phyloP scores from a whole-genome alignment of 2,888 invertebrate species.

The Pachliopta kotzebuea region DNA sequence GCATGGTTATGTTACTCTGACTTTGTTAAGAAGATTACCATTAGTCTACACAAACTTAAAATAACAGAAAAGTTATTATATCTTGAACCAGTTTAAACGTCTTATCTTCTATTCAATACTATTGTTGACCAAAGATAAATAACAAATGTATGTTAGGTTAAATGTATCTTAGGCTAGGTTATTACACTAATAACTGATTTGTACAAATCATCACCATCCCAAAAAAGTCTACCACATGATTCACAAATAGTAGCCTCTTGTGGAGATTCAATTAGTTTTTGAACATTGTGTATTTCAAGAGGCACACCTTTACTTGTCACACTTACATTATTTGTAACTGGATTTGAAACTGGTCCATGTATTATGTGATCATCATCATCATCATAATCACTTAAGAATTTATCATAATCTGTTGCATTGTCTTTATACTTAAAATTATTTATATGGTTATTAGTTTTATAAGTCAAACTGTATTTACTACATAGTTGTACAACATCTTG shows the following conservation, averaged over 20 bases:
- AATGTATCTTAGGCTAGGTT: neutral
- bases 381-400: conserved; percentile 68
- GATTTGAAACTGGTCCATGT: conserved; percentile 40
- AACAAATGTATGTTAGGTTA: neutral
- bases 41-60: too few relatives aligned
- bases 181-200: conserved; percentile 42
- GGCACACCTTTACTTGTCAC: conserved; percentile 76
- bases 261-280: conserved; percentile 62
- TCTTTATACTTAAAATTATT: conserved; percentile 54
- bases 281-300: conserved; percentile 78
- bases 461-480: conserved; percentile 42
- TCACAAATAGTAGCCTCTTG: conserved; percentile 85
- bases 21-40: too few relatives aligned
- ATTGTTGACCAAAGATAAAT: neutral
- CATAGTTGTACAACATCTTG: conserved; percentile 56
- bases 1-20: too few relatives aligned
- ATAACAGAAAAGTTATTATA: too few relatives aligned
- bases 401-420: conserved; percentile 48
- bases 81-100: neutral
- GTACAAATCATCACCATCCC: conserved; percentile 77
- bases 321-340: conserved; percentile 41
- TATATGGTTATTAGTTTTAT: conserved; percentile 34
- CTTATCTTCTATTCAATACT: neutral
- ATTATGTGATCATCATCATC: conserved; percentile 48
- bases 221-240: conserved; percentile 87